phyloP scores from a whole-genome alignment of 1,140 invertebrate genomes.

The Pissodes strobi region DNA sequence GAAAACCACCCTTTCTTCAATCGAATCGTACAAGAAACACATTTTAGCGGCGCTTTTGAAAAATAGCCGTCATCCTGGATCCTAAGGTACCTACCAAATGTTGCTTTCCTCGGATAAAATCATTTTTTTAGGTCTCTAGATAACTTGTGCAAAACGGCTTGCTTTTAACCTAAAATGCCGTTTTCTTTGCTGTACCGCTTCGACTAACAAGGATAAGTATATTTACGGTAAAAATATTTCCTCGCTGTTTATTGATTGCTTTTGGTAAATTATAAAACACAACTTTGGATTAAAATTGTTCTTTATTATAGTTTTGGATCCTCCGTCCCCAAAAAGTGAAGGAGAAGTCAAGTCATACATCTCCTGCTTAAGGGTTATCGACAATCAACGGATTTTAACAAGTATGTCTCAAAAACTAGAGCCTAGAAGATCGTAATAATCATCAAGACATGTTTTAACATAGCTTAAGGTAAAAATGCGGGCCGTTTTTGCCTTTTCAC shows the following conservation, averaged over 20 bases:
- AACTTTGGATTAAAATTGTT: neutral
- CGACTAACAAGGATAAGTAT: too few relatives aligned
- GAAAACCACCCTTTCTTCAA: too few relatives aligned
- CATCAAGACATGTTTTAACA: neutral
- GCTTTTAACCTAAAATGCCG: too few relatives aligned
- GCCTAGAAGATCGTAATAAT: slow-evolving; percentile 59
- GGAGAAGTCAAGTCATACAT: slow-evolving; percentile 68
- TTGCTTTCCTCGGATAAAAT: too few relatives aligned
- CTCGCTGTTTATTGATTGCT: neutral
- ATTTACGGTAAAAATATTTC: too few relatives aligned
- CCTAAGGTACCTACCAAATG: too few relatives aligned
- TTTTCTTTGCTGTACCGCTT: too few relatives aligned
- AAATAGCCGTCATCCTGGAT: too few relatives aligned
- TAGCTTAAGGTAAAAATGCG: slow-evolving; percentile 18
- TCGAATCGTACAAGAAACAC: too few relatives aligned
- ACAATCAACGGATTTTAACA: slow-evolving; percentile 76
- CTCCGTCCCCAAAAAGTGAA: slow-evolving; percentile 71
- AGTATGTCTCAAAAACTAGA: slow-evolving; percentile 74
- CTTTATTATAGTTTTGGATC: slow-evolving; percentile 62
- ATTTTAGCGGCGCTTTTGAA: too few relatives aligned
- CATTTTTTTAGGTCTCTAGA: too few relatives aligned
- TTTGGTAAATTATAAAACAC: neutral
- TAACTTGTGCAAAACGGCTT: too few relatives aligned
- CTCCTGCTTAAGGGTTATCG: slow-evolving; percentile 72
- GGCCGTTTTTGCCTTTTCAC: slow-evolving; percentile 21